phyloP scores from a whole-genome alignment of 2,113 vertebrate species.

The Egretta garzetta region DNA sequence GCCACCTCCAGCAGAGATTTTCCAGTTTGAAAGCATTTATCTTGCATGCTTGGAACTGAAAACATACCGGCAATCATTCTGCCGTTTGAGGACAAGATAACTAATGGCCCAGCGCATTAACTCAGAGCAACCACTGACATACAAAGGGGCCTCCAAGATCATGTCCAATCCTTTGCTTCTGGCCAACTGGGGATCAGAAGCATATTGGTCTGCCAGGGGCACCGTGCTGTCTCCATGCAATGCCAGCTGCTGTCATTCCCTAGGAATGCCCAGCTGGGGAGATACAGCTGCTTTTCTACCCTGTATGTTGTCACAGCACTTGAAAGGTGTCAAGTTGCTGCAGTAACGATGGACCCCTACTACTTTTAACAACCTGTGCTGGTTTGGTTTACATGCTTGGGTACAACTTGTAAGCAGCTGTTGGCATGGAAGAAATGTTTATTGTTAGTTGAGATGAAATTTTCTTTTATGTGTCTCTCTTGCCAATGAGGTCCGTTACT shows the following conservation, averaged over 20 bases:
- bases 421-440: neutral
- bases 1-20: neutral
- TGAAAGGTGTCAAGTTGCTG: neutral
- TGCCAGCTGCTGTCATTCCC: neutral
- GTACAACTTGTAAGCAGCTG: neutral
- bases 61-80: neutral
- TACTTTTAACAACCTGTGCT: neutral
- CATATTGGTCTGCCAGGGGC: neutral
- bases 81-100: neutral
- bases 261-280: neutral
- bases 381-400: neutral
- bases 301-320: neutral
- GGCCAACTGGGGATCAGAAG: neutral
- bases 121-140: neutral
- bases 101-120: neutral
- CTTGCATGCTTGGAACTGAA: neutral
- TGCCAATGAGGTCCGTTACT: neutral
- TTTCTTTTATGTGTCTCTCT: neutral
- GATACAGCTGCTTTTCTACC: neutral
- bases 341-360: neutral
- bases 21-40: neutral
- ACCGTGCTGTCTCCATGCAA: accelerated
- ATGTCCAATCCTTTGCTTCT: neutral
- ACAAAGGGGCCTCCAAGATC: neutral
- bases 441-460: neutral